Percentiles rank a stretch among this genome's conserved stretches.
Conservation (phyloP, 2,113 vertebrate genomes). For the Phylloscopus whistleri region DNA sequence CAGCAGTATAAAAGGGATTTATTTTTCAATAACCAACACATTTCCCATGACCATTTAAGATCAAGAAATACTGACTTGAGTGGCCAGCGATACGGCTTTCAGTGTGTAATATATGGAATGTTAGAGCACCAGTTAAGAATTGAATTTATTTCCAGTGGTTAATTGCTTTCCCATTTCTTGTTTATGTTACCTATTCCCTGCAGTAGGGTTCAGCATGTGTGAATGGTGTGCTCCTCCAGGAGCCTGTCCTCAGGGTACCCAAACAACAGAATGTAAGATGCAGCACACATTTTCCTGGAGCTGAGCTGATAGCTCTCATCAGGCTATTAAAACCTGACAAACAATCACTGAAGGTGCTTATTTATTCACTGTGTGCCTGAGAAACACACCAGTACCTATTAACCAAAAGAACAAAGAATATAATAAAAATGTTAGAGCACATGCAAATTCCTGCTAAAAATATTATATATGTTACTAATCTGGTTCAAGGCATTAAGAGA, state of each 20-base stretch:
- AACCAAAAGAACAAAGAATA: not conserved
- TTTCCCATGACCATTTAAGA: constrained; percentile 15
- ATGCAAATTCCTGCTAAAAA: not conserved
- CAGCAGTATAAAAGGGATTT: not conserved
- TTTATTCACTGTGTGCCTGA: not conserved
- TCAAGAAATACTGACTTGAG: not conserved
- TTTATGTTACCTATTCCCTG: not conserved
- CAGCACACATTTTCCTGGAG: not conserved
- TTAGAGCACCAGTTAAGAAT: not conserved
- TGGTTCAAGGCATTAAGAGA: not conserved
- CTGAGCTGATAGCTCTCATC: not conserved
- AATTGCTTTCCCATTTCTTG: constrained; percentile 15
- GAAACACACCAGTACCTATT: not conserved
- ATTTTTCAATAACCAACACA: not conserved
- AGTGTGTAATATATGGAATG: not conserved
- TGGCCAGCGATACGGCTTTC: not conserved
- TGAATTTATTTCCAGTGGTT: constrained; percentile 10
- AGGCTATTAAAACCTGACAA: not conserved
- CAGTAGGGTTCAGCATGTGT: not conserved
- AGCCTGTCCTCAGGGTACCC: not conserved
- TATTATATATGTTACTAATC: not conserved
- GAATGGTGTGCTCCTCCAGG: not conserved
- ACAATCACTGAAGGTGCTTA: not conserved
- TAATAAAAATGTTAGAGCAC: not conserved
- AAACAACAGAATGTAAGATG: not conserved